A percentile compares a stretch with the other conserved stretches of the same genome.
Evolutionary conservation across 1,140 invertebrate species (phyloP).

Genomic region (Temnothorax longispinosus): DNA sequence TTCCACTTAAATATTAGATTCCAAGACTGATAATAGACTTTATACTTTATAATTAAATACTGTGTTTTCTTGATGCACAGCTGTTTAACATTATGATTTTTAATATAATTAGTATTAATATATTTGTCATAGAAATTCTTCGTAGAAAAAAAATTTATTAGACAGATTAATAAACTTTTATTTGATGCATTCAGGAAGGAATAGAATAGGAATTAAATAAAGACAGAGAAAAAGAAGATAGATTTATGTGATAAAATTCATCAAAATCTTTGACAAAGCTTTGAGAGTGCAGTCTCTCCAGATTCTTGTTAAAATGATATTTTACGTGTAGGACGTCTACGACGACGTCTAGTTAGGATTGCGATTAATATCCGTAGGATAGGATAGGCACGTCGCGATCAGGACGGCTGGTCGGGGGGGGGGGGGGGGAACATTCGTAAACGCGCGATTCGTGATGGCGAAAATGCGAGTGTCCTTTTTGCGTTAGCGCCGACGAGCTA

Average conservation of each 20-base stretch:
- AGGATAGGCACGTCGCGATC: neutral
- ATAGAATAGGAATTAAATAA: neutral
- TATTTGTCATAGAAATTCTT: neutral
- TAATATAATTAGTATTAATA: neutral
- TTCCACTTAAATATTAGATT: neutral
- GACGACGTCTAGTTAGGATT: neutral
- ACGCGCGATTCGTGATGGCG: neutral
- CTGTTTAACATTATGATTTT: neutral
- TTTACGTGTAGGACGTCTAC: neutral
- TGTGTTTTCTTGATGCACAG: neutral
- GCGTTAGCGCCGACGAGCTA: conserved; percentile 74
- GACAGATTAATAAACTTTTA: neutral
- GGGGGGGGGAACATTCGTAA: too few relatives aligned
- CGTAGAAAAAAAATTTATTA: neutral
- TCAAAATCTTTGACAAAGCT: neutral
- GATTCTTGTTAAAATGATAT: neutral
- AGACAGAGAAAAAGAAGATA: neutral
- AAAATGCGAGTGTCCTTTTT: conserved; percentile 3
- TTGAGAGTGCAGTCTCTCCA: too few relatives aligned
- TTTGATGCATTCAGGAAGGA: neutral
- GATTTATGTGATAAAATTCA: neutral
- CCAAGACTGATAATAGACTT: neutral
- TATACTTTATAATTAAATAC: neutral
- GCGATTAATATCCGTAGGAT: neutral
- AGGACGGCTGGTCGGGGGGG: neutral